Conservation (phyloP, 2,888 invertebrate species). For the Catocala fraxini region DNA sequence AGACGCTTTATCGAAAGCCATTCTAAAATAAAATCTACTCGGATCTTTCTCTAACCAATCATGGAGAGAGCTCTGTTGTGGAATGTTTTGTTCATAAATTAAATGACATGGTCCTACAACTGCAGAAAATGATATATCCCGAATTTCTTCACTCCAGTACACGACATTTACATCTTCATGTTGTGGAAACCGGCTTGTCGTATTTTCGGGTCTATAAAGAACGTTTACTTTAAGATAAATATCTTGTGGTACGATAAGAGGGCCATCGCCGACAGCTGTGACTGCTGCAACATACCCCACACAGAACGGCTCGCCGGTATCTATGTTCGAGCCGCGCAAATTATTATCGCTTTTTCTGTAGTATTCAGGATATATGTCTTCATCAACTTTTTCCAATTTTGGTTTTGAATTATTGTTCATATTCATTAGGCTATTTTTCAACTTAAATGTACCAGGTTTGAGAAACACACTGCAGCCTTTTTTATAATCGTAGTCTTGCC, state of each 20-base stretch:
- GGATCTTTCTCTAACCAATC: constrained; percentile 90
- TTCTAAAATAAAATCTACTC: constrained; percentile 91
- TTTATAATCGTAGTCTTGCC: constrained; percentile 88
- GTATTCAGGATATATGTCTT: constrained; percentile 92
- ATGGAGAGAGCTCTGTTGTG: constrained; percentile 79
- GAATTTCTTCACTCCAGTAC: constrained; percentile 93
- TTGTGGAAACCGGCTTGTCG: constrained; percentile 88
- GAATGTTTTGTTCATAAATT: constrained; percentile 88
- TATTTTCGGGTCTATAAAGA: constrained; percentile 93
- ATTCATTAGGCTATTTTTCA: constrained; percentile 74
- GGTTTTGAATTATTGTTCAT: constrained; percentile 55
- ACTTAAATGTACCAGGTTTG: constrained; percentile 88
- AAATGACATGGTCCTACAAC: constrained; percentile 92
- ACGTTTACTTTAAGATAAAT: constrained; percentile 90
- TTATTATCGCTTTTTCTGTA: constrained; percentile 92
- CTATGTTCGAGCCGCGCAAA: constrained; percentile 90
- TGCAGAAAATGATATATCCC: constrained; percentile 86
- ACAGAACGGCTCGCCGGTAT: constrained; percentile 92
- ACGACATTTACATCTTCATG: constrained; percentile 91
- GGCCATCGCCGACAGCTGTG: constrained; percentile 83
- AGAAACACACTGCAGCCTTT: constrained; percentile 91
- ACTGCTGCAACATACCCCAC: constrained; percentile 91
- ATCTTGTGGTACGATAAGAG: constrained; percentile 85
- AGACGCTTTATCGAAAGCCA: constrained; percentile 88
- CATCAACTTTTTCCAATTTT: constrained; percentile 88